Evolutionary conservation across 2,888 invertebrate genomes (phyloP).

Genomic region (Eucera pruinosa): DNA sequence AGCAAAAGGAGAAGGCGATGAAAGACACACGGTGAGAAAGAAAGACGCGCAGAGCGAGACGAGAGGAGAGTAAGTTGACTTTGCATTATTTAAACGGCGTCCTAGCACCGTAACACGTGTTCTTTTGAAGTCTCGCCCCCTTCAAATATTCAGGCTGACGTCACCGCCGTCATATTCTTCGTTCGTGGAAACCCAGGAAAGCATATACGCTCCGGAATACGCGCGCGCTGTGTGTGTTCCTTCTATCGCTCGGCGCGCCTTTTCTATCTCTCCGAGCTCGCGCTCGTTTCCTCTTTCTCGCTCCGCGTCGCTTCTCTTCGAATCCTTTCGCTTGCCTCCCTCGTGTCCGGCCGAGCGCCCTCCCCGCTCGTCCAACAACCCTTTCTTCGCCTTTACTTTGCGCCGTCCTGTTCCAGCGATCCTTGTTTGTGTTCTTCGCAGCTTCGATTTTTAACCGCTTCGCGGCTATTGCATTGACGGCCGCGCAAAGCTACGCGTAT

Average conservation of each 20-base stretch:
- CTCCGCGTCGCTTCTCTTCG: not conserved
- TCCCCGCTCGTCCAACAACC: conserved; percentile 8
- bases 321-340: not conserved
- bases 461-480: no score
- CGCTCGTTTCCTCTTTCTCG: not conserved
- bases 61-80: conserved; percentile 82
- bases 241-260: conserved; percentile 52
- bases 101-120: conserved; percentile 83
- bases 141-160: conserved; percentile 84
- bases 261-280: no score
- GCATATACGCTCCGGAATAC: conserved; percentile 67
- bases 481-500: no score
- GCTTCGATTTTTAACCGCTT: no score
- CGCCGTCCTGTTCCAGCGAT: no score
- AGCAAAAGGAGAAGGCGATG: no score
- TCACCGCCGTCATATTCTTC: conserved; percentile 83
- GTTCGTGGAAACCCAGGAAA: conserved; percentile 77
- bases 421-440: no score
- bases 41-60: conserved; percentile 58
- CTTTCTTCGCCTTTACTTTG: not conserved
- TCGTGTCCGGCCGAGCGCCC: not conserved
- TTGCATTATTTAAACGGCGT: conserved; percentile 84
- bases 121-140: conserved; percentile 84
- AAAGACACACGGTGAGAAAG: no score
- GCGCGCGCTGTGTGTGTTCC: no score